Percentiles rank a stretch among this genome's conserved stretches.
Evolutionary conservation across 2,113 vertebrate genomes (phyloP).

Genomic region (Oreochromis spilurus): DNA sequence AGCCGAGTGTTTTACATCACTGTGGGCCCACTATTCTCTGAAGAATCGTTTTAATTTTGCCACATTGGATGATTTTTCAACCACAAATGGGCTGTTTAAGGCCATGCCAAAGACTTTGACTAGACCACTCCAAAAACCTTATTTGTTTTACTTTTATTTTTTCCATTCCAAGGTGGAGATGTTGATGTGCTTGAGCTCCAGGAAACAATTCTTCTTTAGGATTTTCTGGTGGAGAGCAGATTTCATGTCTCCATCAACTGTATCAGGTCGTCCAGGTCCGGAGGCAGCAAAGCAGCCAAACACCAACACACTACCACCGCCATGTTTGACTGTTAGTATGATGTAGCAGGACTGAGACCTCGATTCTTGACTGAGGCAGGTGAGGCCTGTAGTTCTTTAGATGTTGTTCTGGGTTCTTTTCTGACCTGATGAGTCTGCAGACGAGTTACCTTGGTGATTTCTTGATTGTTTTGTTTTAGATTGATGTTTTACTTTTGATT

Average conservation of each 20-base stretch:
- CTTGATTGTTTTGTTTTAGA: not conserved
- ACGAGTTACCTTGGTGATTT: not conserved
- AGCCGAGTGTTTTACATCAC: not conserved
- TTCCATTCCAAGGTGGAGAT: not conserved
- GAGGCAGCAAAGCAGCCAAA: not conserved
- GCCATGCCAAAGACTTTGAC: not conserved
- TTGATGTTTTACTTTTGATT: not conserved
- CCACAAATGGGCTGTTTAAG: not conserved
- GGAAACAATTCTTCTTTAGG: not conserved
- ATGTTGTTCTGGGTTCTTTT: not conserved
- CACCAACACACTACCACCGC: not conserved
- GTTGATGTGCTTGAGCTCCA: not conserved
- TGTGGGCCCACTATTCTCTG: not conserved
- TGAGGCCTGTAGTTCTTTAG: not conserved
- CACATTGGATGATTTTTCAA: not conserved
- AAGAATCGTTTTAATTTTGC: not conserved
- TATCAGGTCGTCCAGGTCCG: accelerated
- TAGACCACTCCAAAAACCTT: not conserved
- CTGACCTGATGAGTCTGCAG: not conserved
- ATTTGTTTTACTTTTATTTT: not conserved
- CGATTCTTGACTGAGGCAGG: not conserved
- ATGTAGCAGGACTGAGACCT: not conserved
- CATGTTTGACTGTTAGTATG: not conserved
- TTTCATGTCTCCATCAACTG: not conserved
- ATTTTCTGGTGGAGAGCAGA: not conserved